Evolutionary conservation across 2,797 vertebrate species (phyloP).

Genomic region (Danio aesculapii): DNA sequence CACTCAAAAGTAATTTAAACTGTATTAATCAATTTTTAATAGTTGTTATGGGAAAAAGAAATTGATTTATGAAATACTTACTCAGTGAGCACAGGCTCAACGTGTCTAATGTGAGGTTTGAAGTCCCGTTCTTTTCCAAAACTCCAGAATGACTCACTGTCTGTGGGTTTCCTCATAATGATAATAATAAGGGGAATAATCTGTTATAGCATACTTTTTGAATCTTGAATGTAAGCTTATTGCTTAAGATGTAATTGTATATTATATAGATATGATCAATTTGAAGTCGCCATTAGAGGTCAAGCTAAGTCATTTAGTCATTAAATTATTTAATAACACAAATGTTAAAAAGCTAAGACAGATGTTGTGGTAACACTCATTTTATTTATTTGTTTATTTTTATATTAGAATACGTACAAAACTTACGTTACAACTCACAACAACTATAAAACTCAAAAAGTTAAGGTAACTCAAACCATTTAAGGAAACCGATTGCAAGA

Average conservation of each 20-base stretch:
- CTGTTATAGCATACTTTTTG: neutral
- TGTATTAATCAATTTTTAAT: neutral
- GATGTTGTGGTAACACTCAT: too few species aligned
- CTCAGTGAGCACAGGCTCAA: slow-evolving; percentile 54
- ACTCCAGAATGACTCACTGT: slow-evolving; percentile 5
- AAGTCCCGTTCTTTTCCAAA: slow-evolving; percentile 47
- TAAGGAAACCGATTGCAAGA: too few species aligned
- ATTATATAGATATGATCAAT: too few species aligned
- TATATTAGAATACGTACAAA: too few species aligned
- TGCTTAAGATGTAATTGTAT: neutral
- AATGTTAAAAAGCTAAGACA: too few species aligned
- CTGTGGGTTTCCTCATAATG: neutral
- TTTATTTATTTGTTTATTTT: too few species aligned
- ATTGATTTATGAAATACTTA: slow-evolving; percentile 29
- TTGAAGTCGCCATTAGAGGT: too few species aligned
- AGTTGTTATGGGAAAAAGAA: neutral
- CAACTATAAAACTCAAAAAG: too few species aligned
- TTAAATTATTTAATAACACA: too few species aligned
- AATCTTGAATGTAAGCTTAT: neutral
- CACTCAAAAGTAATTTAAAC: neutral
- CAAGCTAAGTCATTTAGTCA: neutral
- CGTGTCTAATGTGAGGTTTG: slow-evolving; percentile 58
- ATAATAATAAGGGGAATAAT: neutral
- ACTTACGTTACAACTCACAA: too few species aligned
- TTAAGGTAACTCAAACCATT: too few species aligned